Evolutionary conservation across 1,140 invertebrate genomes (phyloP).

Genomic region (Hyphantria cunea): DNA sequence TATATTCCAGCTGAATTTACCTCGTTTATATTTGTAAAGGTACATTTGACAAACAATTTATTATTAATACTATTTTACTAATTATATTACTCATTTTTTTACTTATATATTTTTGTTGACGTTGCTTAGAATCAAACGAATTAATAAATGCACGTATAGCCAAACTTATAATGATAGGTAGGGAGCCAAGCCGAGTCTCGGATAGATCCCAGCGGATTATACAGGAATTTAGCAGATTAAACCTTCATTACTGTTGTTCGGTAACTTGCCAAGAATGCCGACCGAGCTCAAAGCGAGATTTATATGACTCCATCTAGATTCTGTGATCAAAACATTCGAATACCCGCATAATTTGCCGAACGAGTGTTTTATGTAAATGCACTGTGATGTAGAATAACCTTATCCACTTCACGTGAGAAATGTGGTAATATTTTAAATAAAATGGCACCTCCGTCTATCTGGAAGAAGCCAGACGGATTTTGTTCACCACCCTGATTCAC

Average conservation of each 20-base stretch:
- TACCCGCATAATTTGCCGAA: constrained; percentile 41
- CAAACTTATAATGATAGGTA: constrained; percentile 27
- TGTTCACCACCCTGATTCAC: background rate
- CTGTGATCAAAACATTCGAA: constrained; percentile 45
- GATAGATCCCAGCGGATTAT: constrained; percentile 49
- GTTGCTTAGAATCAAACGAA: too few species aligned
- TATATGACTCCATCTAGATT: constrained; percentile 40
- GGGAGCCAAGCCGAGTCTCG: constrained; percentile 36
- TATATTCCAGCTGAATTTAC: too few species aligned
- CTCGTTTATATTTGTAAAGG: too few species aligned
- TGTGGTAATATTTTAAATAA: constrained; percentile 32
- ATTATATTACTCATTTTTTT: too few species aligned
- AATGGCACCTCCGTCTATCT: constrained; percentile 7
- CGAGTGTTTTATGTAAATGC: constrained; percentile 54
- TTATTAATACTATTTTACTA: too few species aligned
- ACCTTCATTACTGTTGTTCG: constrained; percentile 64
- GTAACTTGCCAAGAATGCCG: constrained; percentile 51
- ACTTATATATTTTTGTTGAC: too few species aligned
- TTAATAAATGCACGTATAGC: constrained; percentile 25
- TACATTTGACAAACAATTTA: too few species aligned
- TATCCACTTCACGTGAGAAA: constrained; percentile 10
- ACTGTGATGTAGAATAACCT: constrained; percentile 10
- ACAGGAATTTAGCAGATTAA: constrained; percentile 56
- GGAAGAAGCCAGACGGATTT: constrained; percentile 1
- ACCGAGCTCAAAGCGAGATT: constrained; percentile 52